phyloP scores from a whole-genome alignment of 2,797 vertebrate genomes.

The Scleropages formosus region DNA sequence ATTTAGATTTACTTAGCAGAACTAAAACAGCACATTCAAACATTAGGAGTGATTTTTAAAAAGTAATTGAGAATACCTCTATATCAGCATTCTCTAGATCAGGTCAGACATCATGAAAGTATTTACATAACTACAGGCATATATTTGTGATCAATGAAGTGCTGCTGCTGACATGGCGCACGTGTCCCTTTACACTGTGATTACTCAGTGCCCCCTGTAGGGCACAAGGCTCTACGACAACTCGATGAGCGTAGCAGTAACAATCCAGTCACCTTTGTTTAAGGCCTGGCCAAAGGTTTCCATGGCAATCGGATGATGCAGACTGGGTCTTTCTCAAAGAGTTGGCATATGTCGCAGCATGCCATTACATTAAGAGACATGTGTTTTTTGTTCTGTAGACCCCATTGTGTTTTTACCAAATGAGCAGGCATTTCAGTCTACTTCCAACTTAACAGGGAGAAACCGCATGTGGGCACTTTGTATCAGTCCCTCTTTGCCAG shows the following conservation, averaged over 20 bases:
- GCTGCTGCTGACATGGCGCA: not conserved
- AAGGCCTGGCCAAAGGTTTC: slow-evolving; percentile 64
- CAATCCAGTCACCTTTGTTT: slow-evolving; percentile 56
- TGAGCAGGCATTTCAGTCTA: not conserved
- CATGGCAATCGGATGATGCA: slow-evolving; percentile 62
- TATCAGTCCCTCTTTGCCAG: not conserved
- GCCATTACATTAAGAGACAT: slow-evolving; percentile 42
- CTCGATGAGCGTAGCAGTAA: slow-evolving; percentile 37
- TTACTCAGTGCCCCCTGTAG: slow-evolving; percentile 62
- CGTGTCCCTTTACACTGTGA: slow-evolving; percentile 1
- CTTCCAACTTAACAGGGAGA: not conserved
- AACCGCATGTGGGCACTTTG: not conserved
- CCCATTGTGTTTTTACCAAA: slow-evolving; percentile 23
- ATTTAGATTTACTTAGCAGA: too few relatives aligned
- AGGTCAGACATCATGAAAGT: not conserved
- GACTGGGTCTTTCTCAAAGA: slow-evolving; percentile 36
- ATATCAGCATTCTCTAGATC: not conserved
- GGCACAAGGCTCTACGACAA: slow-evolving; percentile 50
- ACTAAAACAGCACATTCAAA: too few relatives aligned
- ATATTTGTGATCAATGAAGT: slow-evolving; percentile 11
- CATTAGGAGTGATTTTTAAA: too few relatives aligned
- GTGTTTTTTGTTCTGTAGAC: slow-evolving; percentile 39
- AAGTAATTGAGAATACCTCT: not conserved
- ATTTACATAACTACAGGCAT: slow-evolving; percentile 14
- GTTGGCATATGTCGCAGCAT: slow-evolving; percentile 36